Conservation (phyloP, 2,797 vertebrate species). For the Macropus fuliginosus region DNA sequence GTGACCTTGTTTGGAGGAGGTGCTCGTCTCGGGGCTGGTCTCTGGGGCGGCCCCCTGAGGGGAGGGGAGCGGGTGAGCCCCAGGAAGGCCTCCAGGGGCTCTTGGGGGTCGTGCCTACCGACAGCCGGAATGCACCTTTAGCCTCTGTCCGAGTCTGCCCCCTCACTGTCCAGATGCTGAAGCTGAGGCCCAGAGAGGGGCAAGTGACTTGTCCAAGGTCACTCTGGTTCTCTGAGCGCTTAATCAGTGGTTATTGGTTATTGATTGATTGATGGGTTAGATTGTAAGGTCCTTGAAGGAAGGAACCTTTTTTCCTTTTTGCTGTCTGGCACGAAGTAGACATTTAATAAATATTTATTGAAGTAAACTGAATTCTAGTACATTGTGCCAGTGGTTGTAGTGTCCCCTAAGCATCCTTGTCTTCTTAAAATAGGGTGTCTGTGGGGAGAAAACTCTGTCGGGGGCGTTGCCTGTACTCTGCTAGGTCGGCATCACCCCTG, state of each 20-base stretch:
- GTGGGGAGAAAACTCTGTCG: neutral
- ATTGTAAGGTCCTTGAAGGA: neutral
- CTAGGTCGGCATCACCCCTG: too few relatives aligned
- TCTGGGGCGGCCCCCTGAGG: neutral
- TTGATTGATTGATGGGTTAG: neutral
- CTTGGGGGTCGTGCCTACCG: rapidly evolving
- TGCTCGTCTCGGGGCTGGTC: neutral
- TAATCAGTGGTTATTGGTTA: neutral
- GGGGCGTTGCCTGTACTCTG: too few relatives aligned
- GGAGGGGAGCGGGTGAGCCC: too few relatives aligned
- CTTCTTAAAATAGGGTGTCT: neutral
- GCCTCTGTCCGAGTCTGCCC: neutral
- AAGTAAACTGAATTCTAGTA: neutral
- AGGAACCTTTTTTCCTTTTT: too few relatives aligned
- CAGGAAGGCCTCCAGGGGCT: too few relatives aligned
- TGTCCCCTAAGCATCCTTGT: neutral
- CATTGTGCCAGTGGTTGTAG: neutral
- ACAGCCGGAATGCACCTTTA: neutral
- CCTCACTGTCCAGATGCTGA: neutral
- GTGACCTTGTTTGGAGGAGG: neutral
- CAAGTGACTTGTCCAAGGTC: neutral
- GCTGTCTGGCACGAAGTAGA: neutral
- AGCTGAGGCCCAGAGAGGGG: neutral
- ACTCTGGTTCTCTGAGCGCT: neutral
- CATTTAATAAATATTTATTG: neutral